Evolutionary conservation across 2,888 invertebrate species (phyloP), one percentile per base, ranked within the genome.

Genomic region (Acrocera orbiculus): DNA sequence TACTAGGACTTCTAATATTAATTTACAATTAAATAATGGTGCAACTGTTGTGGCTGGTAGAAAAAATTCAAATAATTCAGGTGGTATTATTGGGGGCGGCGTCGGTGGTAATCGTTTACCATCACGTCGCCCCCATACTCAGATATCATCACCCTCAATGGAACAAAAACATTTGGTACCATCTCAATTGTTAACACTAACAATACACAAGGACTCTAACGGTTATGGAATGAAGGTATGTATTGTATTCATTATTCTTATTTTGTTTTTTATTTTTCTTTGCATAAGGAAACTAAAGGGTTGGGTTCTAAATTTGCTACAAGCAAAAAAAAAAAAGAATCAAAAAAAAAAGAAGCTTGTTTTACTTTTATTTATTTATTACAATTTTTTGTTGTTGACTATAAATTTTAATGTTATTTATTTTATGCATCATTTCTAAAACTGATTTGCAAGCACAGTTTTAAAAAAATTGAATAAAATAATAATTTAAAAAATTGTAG

Each of bases 161-260:
- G 16, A 41, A 10, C 15, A 16, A 8, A 39, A 32, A 29, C 10
- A 29, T 11, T 8, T 29, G 16, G 24, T 29, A 24, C 29, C 38
- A 19, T 16, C 39, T 32, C 41, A 39, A 20, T 27, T 51, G 46
- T 49, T 61, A 44, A 56, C 53, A 30, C 46, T 61, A 36, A 58
- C 58, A 30, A 59, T 61, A 39, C 53, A 58, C 22, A 61, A 61
- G 46, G 62, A 61, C 45, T 53, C 53, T 17, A 56, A 55, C 42
- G 61, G 61, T 39, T 61, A 61, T 41, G 61, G 61, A 28, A 61
- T 61, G 61, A 61, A 61, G 56, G 60, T 61, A 33, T 20, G 35
- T 35, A 23, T 22, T 5, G 11, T 9, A 22, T 11, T 4, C 19
- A 19, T 19, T 19, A 19, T 8, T 19, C 19, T 19, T 7, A 2